Conservation (phyloP, 35 echinoderm and acorn worm species). For the Apostichopus japonicus region DNA sequence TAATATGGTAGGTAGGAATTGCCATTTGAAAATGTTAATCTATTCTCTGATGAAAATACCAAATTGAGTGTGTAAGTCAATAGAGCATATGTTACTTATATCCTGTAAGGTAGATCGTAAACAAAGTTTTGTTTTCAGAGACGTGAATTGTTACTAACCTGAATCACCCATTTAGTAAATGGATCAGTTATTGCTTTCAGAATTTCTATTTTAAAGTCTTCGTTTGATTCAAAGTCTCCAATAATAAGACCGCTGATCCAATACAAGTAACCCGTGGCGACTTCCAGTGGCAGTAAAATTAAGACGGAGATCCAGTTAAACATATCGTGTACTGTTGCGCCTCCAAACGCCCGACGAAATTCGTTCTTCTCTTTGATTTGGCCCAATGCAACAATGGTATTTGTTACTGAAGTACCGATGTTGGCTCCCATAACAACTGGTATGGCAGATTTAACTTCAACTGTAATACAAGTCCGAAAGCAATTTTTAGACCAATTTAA, state of each 20-base stretch:
- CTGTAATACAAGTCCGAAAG: constrained; percentile 1
- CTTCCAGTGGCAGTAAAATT: constrained; percentile 73
- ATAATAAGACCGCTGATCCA: not conserved
- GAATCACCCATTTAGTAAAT: constrained; percentile 55
- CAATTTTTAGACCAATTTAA: too few relatives aligned
- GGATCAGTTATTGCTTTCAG: constrained; percentile 59
- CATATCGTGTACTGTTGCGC: constrained; percentile 92
- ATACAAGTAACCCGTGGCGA: constrained; percentile 48
- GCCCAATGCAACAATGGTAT: constrained; percentile 80
- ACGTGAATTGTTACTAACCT: constrained; percentile 10
- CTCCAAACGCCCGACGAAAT: constrained; percentile 86
- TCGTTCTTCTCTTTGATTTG: constrained; percentile 69
- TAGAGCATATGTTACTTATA: too few relatives aligned
- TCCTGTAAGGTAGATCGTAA: too few relatives aligned
- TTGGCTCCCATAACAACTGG: constrained; percentile 92
- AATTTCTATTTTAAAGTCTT: constrained; percentile 26
- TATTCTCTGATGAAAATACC: too few relatives aligned
- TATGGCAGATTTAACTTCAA: constrained; percentile 64
- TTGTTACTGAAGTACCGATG: constrained; percentile 87
- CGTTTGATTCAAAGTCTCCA: constrained; percentile 1
- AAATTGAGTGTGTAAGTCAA: too few relatives aligned
- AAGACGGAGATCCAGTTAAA: constrained; percentile 91
- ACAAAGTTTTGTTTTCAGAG: too few relatives aligned
- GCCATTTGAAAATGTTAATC: too few relatives aligned
- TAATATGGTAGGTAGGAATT: too few relatives aligned